phyloP scores from a whole-genome alignment of 2,797 vertebrate genomes.

The Chelon labrosus region DNA sequence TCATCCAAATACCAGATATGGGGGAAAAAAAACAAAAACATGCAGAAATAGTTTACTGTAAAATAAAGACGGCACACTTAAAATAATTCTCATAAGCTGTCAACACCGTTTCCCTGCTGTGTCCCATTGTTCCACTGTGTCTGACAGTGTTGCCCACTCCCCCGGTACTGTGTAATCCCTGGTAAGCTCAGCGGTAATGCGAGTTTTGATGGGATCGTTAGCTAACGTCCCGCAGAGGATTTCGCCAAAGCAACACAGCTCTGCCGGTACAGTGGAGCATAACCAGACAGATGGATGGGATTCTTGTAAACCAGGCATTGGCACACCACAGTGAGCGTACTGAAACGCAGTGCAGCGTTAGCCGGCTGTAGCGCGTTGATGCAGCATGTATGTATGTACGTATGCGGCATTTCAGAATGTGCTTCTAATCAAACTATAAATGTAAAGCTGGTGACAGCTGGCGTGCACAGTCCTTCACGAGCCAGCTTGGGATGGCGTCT shows the following conservation, averaged over 20 bases:
- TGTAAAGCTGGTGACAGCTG: too few relatives aligned
- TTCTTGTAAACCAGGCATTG: conserved; percentile 11
- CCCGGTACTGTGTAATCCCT: conserved; percentile 30
- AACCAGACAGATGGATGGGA: conserved; percentile 44
- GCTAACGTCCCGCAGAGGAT: conserved; percentile 44
- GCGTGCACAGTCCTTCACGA: too few relatives aligned
- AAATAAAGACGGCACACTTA: background rate
- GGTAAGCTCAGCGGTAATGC: conserved; percentile 34
- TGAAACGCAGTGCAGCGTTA: background rate
- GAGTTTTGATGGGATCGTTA: conserved; percentile 56
- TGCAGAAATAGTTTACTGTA: too few relatives aligned
- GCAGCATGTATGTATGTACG: too few relatives aligned
- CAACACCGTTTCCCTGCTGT: too few relatives aligned
- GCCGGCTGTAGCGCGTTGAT: too few relatives aligned
- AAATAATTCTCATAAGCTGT: too few relatives aligned
- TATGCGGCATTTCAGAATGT: too few relatives aligned
- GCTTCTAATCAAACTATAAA: too few relatives aligned
- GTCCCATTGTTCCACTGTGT: conserved; percentile 2
- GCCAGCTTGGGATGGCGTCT: too few relatives aligned
- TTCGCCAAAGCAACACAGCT: conserved; percentile 27
- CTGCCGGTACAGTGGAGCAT: conserved; percentile 17
- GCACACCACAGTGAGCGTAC: background rate
- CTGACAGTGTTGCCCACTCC: conserved; percentile 4
- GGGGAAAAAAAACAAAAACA: too few relatives aligned
- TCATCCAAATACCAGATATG: too few relatives aligned